Conservation (phyloP, 2,113 vertebrate species). For the Melanocharis versteri region DNA sequence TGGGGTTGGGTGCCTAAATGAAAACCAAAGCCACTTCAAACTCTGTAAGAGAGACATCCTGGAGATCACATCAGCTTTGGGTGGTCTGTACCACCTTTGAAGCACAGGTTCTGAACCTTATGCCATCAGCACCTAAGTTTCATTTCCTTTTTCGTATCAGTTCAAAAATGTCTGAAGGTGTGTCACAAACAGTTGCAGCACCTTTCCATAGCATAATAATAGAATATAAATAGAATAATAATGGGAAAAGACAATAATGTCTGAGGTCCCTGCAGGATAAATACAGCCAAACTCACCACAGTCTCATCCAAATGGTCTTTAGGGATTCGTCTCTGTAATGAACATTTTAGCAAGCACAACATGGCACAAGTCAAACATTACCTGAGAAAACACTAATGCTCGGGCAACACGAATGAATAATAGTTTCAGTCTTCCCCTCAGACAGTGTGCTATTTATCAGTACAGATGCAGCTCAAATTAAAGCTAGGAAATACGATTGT, state of each 20-base stretch:
- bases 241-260: neutral
- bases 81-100: neutral
- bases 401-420: fast-evolving
- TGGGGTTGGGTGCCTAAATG: neutral
- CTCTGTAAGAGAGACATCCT: neutral
- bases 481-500: neutral
- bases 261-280: neutral
- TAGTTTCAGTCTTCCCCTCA: neutral
- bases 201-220: neutral
- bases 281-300: neutral
- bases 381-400: neutral
- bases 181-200: neutral
- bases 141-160: neutral
- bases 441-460: neutral
- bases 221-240: no score
- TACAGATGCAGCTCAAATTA: neutral
- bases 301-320: neutral
- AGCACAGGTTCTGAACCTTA: neutral
- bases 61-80: neutral
- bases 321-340: neutral
- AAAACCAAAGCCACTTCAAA: neutral
- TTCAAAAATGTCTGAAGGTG: neutral
- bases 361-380: neutral
- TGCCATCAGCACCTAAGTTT: neutral
- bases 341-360: neutral